Conservation (phyloP, 1,140 invertebrate genomes). For the Caenorhabditis brenneri region DNA sequence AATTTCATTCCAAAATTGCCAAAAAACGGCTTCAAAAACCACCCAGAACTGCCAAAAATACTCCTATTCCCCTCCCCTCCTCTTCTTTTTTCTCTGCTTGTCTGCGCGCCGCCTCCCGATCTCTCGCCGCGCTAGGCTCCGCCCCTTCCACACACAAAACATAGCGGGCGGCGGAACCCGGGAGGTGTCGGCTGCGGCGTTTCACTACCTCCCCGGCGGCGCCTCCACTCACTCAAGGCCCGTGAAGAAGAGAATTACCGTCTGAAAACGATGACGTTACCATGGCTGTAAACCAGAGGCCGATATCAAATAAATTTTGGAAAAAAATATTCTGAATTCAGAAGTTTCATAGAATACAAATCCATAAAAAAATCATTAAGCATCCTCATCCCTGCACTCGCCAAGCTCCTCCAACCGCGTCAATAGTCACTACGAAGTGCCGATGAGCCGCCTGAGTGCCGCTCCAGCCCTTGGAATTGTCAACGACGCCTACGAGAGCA, state of each 20-base stretch:
- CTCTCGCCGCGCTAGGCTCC: not conserved
- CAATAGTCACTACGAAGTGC: not conserved
- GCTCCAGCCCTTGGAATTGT: not conserved
- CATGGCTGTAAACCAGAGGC: constrained; percentile 32
- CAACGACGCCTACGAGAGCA: constrained; percentile 2
- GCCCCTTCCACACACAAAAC: not conserved
- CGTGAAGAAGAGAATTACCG: constrained; percentile 26
- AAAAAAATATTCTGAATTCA: not conserved
- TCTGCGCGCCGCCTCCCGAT: not conserved
- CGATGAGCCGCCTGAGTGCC: not conserved
- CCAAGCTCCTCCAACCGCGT: not conserved
- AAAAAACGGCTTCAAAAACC: too few species aligned
- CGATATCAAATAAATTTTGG: not conserved
- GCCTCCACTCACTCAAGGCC: not conserved
- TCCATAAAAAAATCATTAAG: too few species aligned
- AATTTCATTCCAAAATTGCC: too few species aligned
- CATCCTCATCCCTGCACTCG: not conserved
- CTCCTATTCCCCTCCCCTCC: too few species aligned
- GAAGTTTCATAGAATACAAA: too few species aligned
- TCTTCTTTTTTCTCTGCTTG: not conserved
- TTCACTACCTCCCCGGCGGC: not conserved
- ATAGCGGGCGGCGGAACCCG: constrained; percentile 5
- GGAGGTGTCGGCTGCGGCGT: constrained; percentile 10
- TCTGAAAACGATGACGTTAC: not conserved
- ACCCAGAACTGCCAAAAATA: too few species aligned